Base-by-base conservation (phyloP, 2,888 invertebrate genomes). In the Argyresthia goedartella region DNA sequence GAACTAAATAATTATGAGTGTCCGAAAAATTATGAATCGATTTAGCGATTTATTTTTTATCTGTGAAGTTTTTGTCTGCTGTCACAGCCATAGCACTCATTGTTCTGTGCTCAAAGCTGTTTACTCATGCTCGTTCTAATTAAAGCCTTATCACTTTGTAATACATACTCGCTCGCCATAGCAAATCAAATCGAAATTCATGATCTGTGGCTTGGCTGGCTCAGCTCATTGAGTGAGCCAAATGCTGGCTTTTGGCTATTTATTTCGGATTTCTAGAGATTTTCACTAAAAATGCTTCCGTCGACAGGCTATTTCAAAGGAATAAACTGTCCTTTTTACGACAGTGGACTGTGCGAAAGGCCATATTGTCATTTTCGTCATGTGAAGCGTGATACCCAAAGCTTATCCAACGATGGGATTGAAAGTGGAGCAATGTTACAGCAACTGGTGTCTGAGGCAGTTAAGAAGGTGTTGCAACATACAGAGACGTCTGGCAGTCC, bases 331-430 rank as follows among this genome's bases (percentile, higher is more conserved):
- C 96, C 97, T 25, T 96, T 93, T 82, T 95, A 91, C 73, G 91
- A 93, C 66, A 90, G 88, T 70, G 93, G 92, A 56, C 81, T 90
- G 50, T 97, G 97, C 81, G 93, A 93, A 61, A 88, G 97, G 65
- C 96, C 96, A 16, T 95, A 96, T 79, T 97, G 97, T 82, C 96
- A 97, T 82, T 97, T 94, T 77, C 92, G 94, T 69, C 97, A 97
- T 79, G 89, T 90, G 60, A 92, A 90, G 67, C 92, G 91, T 86
- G 94, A 94, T 87, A 64, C 67, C 56, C 74, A 74, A 56, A 79
- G 73, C 59, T 68, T 76, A 54, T 56, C 66, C 55, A 75, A 75
- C 57, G 78, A 82, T 53, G 77, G 78, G 46, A 68, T 87, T 55
- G 79, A 88, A 63, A 80, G 81, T 76, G 78, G 85, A 57, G 82